phyloP scores from a whole-genome alignment of 2,797 vertebrate species.

The Erithacus rubecula region DNA sequence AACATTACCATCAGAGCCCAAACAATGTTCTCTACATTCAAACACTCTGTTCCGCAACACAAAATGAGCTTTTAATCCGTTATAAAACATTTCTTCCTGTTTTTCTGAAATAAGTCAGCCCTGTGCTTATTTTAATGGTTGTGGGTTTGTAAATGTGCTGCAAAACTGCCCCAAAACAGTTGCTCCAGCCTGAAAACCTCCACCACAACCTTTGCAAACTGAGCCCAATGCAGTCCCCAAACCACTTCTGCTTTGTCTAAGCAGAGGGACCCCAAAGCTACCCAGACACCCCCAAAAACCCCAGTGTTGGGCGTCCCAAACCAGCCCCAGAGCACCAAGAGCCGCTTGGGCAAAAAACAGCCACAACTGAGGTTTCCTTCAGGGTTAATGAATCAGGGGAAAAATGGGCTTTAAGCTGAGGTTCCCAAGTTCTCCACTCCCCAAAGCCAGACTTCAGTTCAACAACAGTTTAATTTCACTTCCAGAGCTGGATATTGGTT shows the following conservation, averaged over 20 bases:
- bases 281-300: background rate
- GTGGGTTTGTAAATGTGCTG: background rate
- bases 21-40: background rate
- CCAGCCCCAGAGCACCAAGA: background rate
- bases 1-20: background rate
- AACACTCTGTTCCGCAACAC: background rate
- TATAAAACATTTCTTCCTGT: background rate
- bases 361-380: background rate
- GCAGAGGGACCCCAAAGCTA: background rate
- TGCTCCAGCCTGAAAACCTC: background rate
- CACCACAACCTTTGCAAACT: background rate
- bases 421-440: background rate
- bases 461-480: background rate
- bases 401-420: background rate
- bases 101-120: background rate
- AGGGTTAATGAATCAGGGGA: background rate
- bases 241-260: background rate
- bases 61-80: background rate
- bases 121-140: rapidly evolving
- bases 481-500: rapidly evolving
- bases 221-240: background rate
- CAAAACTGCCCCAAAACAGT: background rate
- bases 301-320: background rate
- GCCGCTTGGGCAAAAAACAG: rapidly evolving
- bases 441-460: background rate